Evolutionary conservation across 2,113 vertebrate genomes (phyloP).

Genomic region (Coturnix japonica): DNA sequence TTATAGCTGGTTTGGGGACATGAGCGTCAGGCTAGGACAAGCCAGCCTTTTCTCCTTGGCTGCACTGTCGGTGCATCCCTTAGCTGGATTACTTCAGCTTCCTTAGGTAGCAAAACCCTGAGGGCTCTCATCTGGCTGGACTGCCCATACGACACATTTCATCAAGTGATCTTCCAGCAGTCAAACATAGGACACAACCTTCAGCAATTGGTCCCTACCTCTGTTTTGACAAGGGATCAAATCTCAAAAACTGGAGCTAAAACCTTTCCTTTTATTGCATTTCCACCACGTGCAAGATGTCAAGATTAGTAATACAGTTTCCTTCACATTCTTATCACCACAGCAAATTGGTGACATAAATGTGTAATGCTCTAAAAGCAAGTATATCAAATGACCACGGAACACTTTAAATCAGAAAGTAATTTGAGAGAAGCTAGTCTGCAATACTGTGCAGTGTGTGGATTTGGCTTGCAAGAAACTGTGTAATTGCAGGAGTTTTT

Average conservation of each 20-base stretch:
- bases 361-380: not conserved
- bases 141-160: not conserved
- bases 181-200: not conserved
- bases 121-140: not conserved
- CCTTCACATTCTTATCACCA: not conserved
- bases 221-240: not conserved
- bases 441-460: not conserved
- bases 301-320: not conserved
- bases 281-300: not conserved
- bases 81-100: not conserved
- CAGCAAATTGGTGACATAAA: not conserved
- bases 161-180: too few relatives aligned
- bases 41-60: not conserved
- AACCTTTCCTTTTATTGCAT: not conserved
- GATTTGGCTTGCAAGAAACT: not conserved
- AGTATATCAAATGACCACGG: not conserved
- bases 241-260: not conserved
- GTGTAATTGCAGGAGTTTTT: not conserved
- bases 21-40: not conserved
- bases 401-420: not conserved
- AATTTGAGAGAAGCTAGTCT: not conserved
- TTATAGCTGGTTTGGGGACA: fast-evolving
- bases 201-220: too few relatives aligned
- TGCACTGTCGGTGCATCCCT: not conserved
- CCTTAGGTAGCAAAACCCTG: not conserved